Conservation (phyloP, 1,140 invertebrate species). For the Mercenaria mercenaria region DNA sequence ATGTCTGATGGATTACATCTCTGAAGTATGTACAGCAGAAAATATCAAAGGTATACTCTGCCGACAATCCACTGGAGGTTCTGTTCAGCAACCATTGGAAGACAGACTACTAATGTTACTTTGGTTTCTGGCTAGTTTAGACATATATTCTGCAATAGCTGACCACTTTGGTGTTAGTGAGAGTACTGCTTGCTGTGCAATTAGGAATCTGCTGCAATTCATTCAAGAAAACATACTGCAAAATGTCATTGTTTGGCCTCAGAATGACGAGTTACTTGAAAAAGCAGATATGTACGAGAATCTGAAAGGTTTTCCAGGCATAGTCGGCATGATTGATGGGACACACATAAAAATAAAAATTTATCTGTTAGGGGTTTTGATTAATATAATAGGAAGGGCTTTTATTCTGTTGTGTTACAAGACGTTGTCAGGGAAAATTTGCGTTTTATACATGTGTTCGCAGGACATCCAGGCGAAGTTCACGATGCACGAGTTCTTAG, state of each 20-base stretch:
- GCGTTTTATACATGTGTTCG: neutral
- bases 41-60: neutral
- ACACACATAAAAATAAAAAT: neutral
- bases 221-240: neutral
- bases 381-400: conserved; percentile 29
- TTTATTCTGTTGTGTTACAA: neutral
- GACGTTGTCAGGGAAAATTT: neutral
- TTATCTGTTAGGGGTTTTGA: neutral
- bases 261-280: neutral
- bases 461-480: neutral
- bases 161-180: neutral
- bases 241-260: neutral
- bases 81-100: neutral
- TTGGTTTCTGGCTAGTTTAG: conserved; percentile 16
- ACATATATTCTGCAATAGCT: neutral
- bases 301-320: neutral
- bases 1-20: neutral
- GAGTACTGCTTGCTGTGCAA: neutral
- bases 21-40: neutral
- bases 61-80: neutral
- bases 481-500: neutral
- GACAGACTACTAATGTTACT: neutral
- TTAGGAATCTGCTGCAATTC: neutral
- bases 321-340: conserved; percentile 3
- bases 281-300: neutral